These are phyloP conservation scores for Didymodactylos carnosus DNA, from an alignment of 2,888 invertebrate species.

Conservation along the genomic window DNA sequence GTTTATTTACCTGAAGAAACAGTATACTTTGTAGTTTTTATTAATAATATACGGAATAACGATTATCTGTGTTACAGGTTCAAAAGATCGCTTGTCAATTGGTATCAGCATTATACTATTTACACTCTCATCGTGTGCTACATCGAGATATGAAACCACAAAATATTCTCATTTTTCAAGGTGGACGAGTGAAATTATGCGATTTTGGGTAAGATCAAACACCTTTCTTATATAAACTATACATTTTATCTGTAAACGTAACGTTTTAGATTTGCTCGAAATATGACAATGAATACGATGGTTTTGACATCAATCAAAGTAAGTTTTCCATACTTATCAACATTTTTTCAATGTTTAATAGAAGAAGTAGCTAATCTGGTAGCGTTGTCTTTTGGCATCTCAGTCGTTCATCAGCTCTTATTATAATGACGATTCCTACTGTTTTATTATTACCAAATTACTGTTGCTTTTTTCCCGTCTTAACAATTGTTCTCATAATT, in stretches of 20 bases:
- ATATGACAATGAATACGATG: slow-evolving; percentile 75
- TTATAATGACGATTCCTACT: too few relatives aligned
- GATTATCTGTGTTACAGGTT: too few relatives aligned
- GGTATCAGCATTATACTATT: slow-evolving; percentile 71
- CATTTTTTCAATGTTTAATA: too few relatives aligned
- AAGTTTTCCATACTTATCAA: neutral
- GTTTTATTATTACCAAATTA: too few relatives aligned
- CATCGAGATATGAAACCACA: slow-evolving; percentile 84
- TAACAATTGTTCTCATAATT: too few relatives aligned
- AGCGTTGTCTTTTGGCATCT: too few relatives aligned
- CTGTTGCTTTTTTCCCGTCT: too few relatives aligned
- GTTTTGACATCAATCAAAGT: slow-evolving; percentile 75
- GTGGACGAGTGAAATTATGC: slow-evolving; percentile 65
- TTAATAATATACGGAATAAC: too few relatives aligned
- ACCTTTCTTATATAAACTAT: too few relatives aligned
- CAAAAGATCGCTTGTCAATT: slow-evolving; percentile 66
- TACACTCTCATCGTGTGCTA: slow-evolving; percentile 73
- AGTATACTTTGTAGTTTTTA: neutral
- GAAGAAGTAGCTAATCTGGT: too few relatives aligned
- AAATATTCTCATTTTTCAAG: slow-evolving; percentile 67
- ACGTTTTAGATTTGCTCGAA: slow-evolving; percentile 54
- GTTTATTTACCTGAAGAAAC: slow-evolving; percentile 55
- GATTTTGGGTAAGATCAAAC: slow-evolving; percentile 55
- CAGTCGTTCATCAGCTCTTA: too few relatives aligned
- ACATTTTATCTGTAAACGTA: too few relatives aligned